Conservation (phyloP, 2,797 vertebrate species). For the Ambastaia sidthimunki region DNA sequence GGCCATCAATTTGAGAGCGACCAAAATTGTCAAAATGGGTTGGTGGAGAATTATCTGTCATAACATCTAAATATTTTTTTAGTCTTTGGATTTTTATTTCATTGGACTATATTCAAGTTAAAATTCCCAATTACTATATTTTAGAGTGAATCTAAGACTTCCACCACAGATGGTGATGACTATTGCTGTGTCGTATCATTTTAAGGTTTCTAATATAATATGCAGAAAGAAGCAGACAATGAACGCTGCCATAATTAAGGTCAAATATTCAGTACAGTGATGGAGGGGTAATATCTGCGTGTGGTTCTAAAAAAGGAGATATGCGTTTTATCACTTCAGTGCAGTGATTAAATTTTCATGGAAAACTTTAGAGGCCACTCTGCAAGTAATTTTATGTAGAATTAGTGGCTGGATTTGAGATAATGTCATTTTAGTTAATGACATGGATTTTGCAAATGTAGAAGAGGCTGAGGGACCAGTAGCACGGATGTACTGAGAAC, state of each 20-base stretch:
- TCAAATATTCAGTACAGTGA: neutral
- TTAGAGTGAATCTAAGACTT: neutral
- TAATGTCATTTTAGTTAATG: conserved; percentile 48
- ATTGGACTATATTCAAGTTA: neutral
- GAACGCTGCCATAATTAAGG: neutral
- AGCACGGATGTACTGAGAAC: neutral
- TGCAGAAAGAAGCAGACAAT: neutral
- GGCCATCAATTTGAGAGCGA: conserved; percentile 28
- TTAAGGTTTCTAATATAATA: neutral
- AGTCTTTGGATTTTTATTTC: neutral
- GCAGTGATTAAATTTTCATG: conserved; percentile 40
- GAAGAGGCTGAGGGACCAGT: neutral
- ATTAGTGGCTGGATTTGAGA: conserved; percentile 38
- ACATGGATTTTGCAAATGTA: conserved; percentile 36
- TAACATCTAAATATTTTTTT: neutral
- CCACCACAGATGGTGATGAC: neutral
- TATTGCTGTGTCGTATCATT: neutral
- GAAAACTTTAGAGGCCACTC: conserved; percentile 13
- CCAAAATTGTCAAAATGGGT: conserved; percentile 16
- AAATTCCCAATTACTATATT: neutral
- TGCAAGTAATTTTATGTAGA: conserved; percentile 45
- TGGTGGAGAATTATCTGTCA: neutral
- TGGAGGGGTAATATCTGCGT: neutral
- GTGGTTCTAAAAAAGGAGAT: neutral
- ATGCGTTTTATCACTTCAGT: conserved; percentile 11